Percentiles rank a stretch among this genome's conserved stretches.
Conservation (phyloP, 1,140 invertebrate genomes). For the Ostrea edulis region DNA sequence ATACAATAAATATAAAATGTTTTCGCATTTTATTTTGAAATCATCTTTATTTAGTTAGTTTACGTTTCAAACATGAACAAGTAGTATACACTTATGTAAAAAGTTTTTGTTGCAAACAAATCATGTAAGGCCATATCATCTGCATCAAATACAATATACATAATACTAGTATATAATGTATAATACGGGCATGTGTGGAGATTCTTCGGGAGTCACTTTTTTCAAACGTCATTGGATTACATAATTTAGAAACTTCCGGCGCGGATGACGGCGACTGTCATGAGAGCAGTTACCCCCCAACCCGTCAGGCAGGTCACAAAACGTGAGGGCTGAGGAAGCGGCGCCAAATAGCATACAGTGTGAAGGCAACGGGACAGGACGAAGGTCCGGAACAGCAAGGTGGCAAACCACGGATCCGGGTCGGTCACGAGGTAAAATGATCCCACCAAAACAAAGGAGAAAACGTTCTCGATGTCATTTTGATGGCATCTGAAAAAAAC, state of each 20-base stretch:
- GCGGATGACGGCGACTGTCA: constrained; percentile 74
- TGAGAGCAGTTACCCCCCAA: constrained; percentile 80
- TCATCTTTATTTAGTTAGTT: too few species aligned
- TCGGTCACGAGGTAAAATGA: constrained; percentile 83
- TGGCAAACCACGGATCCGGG: constrained; percentile 81
- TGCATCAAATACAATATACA: too few species aligned
- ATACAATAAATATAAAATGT: too few species aligned
- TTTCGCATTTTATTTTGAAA: too few species aligned
- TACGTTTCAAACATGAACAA: too few species aligned
- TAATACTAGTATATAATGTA: too few species aligned
- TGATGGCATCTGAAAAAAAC: constrained; percentile 82
- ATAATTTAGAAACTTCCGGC: background rate
- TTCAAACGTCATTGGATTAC: too few species aligned
- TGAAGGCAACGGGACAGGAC: constrained; percentile 82
- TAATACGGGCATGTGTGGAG: too few species aligned
- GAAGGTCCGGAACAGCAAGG: constrained; percentile 82
- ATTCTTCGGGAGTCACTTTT: too few species aligned
- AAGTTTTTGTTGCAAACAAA: too few species aligned
- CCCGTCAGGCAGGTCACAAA: constrained; percentile 82
- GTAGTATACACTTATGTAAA: too few species aligned
- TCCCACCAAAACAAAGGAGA: constrained; percentile 83
- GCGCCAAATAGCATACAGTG: constrained; percentile 82
- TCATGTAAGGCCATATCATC: too few species aligned
- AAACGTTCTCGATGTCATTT: constrained; percentile 87
- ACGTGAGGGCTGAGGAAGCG: constrained; percentile 82